phyloP scores from a whole-genome alignment of 2,797 vertebrate species.

The Artibeus jamaicensis region DNA sequence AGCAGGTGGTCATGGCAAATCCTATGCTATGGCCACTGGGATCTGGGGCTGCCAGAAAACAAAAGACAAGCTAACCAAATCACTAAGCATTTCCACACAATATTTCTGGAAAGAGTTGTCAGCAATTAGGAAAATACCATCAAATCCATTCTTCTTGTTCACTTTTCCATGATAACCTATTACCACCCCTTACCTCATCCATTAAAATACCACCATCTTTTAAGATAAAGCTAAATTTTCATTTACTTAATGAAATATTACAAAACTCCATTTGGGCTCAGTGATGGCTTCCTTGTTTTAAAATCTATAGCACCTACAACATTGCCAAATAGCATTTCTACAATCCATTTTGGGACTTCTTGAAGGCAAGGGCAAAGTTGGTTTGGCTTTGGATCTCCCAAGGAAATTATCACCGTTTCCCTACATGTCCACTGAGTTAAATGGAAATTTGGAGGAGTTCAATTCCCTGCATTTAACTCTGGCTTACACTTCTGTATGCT shows the following conservation, averaged over 20 bases:
- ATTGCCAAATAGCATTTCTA: neutral
- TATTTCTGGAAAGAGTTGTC: neutral
- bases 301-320: neutral
- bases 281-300: constrained; percentile 6
- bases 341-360: neutral
- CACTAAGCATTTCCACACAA: neutral
- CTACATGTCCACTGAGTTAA: neutral
- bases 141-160: neutral
- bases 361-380: neutral
- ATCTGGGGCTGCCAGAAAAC: neutral
- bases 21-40: neutral
- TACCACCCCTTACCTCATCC: neutral
- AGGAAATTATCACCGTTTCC: neutral
- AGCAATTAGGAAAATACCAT: neutral
- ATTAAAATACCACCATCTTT: constrained; percentile 21
- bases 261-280: constrained; percentile 25
- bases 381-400: neutral
- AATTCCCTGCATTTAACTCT: constrained; percentile 17
- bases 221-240: constrained; percentile 19
- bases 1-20: neutral
- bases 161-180: neutral
- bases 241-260: constrained; percentile 41
- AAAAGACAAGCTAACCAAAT: constrained; percentile 9
- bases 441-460: neutral
- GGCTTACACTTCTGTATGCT: neutral